Base-by-base conservation (phyloP, 1,140 invertebrate species). In the Drosophila lacertosa region DNA sequence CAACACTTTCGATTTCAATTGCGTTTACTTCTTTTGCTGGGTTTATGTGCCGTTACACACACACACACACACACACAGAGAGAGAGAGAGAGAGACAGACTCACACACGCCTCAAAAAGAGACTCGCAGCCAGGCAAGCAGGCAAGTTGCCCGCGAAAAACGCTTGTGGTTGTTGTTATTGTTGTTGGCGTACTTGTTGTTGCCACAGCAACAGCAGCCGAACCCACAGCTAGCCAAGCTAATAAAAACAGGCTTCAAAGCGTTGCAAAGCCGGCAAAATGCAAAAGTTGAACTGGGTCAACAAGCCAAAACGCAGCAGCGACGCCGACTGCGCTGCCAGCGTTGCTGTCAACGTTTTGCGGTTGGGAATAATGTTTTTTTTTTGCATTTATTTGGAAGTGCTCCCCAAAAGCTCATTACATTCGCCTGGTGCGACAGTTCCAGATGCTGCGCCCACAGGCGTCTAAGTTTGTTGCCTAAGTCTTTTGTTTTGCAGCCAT, bases 251-350 rank as follows among this genome's bases (percentile, higher is more conserved):
- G 82, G 82, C 82, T 88, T 75, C 60, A 50, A 42, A 57, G 65
- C 66, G 72, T 57, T 60, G 57, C 60, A 59, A 66, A 67, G 86
- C 86, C 86, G 86, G 86, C 86, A 89, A 89, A 88, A 89, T 89
- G 80, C 80, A 89, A 89, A 89, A 89, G 80, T 89, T 89, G 86
- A 89, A 89, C 86, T 89, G 70, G 86, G 86, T 89, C 86, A 89
- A 89, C 86, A 81, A 89, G 86, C 86, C 86, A 89, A 89, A 86
- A 75, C 81, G 81, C 63, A 54, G 84, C 70, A 59, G 65, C 54
- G 55, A 22, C 45, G 33, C 24, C 33, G 33, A 42, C 72, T 44
- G 60, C 73, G 77, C 32, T 50, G 26, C 32, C 39, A 54, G 55
- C 76, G 71, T 16, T 6, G 2, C 26, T 40, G 26, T 20, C 42